Percentiles rank a stretch among this genome's conserved stretches.
phyloP scores from a whole-genome alignment of 92 coral and sea anemone species.

The Porites divaricata region DNA sequence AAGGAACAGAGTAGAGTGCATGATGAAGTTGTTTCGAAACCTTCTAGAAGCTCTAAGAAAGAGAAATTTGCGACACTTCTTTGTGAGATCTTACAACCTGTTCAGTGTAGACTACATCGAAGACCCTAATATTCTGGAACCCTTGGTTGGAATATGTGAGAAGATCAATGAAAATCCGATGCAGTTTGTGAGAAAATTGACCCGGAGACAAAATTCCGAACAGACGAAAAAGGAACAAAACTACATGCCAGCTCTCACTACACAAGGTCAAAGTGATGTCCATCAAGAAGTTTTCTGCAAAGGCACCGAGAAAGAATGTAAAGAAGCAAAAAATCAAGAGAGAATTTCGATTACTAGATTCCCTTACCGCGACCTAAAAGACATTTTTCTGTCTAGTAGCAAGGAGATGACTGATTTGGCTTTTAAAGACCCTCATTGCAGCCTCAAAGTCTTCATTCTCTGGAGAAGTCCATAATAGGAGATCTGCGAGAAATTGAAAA shows the following conservation, averaged over 20 bases:
- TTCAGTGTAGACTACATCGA: conserved; percentile 56
- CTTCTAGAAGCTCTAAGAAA: conserved; percentile 55
- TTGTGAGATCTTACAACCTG: conserved; percentile 67
- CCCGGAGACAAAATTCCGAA: background rate
- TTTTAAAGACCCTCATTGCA: background rate
- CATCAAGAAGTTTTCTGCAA: background rate
- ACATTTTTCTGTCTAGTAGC: conserved; percentile 2
- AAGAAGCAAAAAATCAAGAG: background rate
- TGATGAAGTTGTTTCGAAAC: conserved; percentile 69
- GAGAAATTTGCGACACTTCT: conserved; percentile 63
- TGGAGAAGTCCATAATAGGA: background rate
- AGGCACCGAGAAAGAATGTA: background rate
- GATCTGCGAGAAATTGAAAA: conserved; percentile 12
- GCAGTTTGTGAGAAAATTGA: conserved; percentile 27
- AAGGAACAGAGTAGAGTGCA: conserved; percentile 64
- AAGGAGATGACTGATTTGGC: conserved; percentile 8
- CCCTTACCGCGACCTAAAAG: conserved; percentile 10
- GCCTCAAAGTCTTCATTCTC: background rate
- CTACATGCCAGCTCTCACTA: background rate
- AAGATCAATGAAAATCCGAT: conserved; percentile 56
- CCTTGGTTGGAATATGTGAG: conserved; percentile 48
- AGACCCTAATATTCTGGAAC: conserved; percentile 37
- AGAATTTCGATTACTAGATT: background rate
- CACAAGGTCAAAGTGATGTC: background rate
- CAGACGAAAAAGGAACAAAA: background rate